Evolutionary conservation across 1,140 invertebrate species (phyloP), one percentile per base, ranked within the genome.

Genomic region (Adelges cooleyi): DNA sequence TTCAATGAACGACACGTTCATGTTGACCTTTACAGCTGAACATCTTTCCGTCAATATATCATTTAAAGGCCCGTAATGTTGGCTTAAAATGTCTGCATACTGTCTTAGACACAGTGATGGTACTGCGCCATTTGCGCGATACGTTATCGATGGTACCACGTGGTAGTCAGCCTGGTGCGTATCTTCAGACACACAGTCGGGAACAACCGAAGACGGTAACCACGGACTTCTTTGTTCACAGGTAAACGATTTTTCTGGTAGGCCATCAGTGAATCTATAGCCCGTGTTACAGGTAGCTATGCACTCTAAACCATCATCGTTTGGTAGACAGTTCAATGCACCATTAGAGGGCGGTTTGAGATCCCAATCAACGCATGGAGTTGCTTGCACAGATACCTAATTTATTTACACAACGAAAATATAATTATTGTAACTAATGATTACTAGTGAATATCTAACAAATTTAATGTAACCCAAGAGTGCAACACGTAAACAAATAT

Each of bases 361-460:
- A 74, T 96, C 92, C 91, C 92, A 95, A 71, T 93, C 87, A 1
- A 93, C 91, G 73, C 94, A 98, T 15, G 89, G 87, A 2, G 92
- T 92, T 2, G 94, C 90, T 82, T 95, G 89, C 3, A 93, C 88
- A 0, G 87, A 87, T 6, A 88, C 84, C 80, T 82, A 69, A 66
- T 77, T 51, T 51, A 51, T 15, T 23, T 17, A 20, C 3, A 51
- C 23, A 20, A 9, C 20, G n/a, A 48, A n/a, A n/a, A n/a, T n/a
- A n/a, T n/a, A n/a, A n/a, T n/a, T n/a, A n/a, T n/a, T n/a, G n/a
- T n/a, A n/a, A n/a, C n/a, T n/a, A n/a, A n/a, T n/a, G n/a, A n/a
- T n/a, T n/a, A n/a, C n/a, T n/a, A n/a, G n/a, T 59, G 8, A 20
- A 27, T 18, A 22, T 22, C 13, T n/a, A 11, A 17, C 4, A 17